Evolutionary conservation across 2,797 vertebrate species (phyloP).

Genomic region (Notolepis coatsorum): DNA sequence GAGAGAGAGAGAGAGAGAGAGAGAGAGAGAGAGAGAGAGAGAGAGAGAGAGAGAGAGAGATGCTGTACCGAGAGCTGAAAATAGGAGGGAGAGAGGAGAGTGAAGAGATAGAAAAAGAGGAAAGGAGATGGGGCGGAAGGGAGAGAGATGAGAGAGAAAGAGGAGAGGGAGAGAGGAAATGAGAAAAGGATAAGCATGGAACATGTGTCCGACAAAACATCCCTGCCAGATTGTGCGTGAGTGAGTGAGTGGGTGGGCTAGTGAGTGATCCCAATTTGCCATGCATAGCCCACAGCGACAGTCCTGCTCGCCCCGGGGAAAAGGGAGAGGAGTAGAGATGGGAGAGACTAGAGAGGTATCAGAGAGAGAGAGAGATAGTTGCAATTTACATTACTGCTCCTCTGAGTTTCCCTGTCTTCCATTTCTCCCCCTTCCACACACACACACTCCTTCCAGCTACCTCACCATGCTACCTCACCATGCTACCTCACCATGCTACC

Average conservation of each 20-base stretch:
- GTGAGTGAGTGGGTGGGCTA: constrained; percentile 11
- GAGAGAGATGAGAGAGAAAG: neutral
- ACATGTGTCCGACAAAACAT: too few relatives aligned
- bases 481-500: too few relatives aligned
- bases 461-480: constrained; percentile 33
- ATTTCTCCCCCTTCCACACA: constrained; percentile 43
- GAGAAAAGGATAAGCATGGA: too few relatives aligned
- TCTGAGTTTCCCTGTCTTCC: constrained; percentile 68
- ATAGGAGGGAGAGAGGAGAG: neutral
- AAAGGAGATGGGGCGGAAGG: neutral
- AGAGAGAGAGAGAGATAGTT: too few relatives aligned
- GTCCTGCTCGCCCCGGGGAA: too few relatives aligned
- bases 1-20: constrained; percentile 7
- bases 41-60: constrained; percentile 5
- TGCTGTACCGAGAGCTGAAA: neutral
- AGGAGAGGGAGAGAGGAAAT: neutral
- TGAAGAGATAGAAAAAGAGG: constrained; percentile 3
- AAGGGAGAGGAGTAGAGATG: constrained; percentile 29
- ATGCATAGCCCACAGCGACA: too few relatives aligned
- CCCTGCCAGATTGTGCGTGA: constrained; percentile 18
- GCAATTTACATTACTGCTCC: constrained; percentile 72
- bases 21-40: constrained; percentile 3
- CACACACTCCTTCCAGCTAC: constrained; percentile 29
- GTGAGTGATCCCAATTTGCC: too few relatives aligned
- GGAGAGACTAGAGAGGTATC: constrained; percentile 54